Percentiles rank a stretch among this genome's conserved stretches.
Conservation (phyloP, 2,113 vertebrate genomes). For the Nesoenas mayeri region DNA sequence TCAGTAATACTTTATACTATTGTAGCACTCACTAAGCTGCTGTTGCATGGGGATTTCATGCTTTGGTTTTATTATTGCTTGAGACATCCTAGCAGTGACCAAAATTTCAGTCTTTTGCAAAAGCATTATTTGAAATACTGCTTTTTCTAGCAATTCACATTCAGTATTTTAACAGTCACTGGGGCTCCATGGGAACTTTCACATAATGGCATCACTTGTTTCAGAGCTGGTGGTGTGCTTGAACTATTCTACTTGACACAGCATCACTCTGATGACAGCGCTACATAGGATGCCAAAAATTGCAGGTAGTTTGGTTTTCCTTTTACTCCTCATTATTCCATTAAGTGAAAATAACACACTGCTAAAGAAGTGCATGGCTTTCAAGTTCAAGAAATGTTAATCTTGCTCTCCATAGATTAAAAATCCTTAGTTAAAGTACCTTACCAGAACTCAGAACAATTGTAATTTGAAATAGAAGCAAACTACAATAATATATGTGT, state of each 20-base stretch:
- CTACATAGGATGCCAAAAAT: neutral
- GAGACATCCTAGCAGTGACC: neutral
- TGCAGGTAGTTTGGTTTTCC: neutral
- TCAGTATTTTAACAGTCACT: neutral
- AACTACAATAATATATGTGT: neutral
- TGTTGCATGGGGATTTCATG: neutral
- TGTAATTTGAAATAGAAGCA: neutral
- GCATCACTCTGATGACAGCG: neutral
- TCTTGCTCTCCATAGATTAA: neutral
- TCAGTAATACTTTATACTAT: neutral
- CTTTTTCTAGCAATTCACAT: neutral
- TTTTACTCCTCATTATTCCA: neutral
- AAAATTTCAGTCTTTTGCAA: neutral
- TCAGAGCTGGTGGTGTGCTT: neutral
- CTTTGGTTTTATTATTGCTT: slow-evolving; percentile 1
- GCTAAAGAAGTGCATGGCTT: neutral
- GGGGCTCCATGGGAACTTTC: neutral
- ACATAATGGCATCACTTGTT: neutral
- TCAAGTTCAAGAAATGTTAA: neutral
- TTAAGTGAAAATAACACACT: neutral
- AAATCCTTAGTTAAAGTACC: neutral
- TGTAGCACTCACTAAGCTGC: neutral
- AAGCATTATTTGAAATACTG: neutral
- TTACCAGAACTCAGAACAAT: neutral
- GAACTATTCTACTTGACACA: neutral